Evolutionary conservation across 1,140 invertebrate species (phyloP).

Genomic region (Lepidurus packardi): DNA sequence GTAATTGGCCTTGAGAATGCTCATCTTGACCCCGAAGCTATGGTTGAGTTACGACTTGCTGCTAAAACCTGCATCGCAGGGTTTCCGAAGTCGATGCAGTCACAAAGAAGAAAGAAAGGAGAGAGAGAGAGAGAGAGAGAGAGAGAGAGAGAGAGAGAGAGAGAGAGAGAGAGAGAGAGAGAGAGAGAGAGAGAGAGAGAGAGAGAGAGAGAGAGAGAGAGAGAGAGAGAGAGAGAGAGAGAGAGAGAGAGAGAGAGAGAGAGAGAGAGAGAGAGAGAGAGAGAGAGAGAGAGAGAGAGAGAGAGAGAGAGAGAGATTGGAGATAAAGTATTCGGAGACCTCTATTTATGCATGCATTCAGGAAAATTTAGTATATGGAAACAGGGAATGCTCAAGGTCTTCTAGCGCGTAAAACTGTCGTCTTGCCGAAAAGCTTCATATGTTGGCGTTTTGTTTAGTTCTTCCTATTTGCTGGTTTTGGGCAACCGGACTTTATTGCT

Average conservation of each 20-base stretch:
- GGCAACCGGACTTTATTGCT: not conserved
- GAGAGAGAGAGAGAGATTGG: not conserved
- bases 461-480: not conserved
- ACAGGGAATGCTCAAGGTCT: conserved; percentile 2
- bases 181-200: not conserved
- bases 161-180: not conserved
- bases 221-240: not conserved
- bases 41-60: conserved; percentile 3
- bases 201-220: not conserved
- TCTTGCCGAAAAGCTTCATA: conserved; percentile 4
- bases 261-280: not conserved
- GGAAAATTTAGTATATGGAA: not conserved
- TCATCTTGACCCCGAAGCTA: conserved; percentile 21
- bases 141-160: not conserved
- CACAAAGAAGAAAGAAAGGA: not conserved
- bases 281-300: not conserved
- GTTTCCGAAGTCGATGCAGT: not conserved
- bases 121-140: not conserved
- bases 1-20: conserved; percentile 9
- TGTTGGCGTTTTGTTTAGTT: not conserved
- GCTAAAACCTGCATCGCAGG: not conserved
- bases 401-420: not conserved
- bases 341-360: conserved; percentile 10
- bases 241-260: not conserved
- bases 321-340: not conserved